Conservation (phyloP, 2,113 vertebrate species). For the Spizaetus ornatus region DNA sequence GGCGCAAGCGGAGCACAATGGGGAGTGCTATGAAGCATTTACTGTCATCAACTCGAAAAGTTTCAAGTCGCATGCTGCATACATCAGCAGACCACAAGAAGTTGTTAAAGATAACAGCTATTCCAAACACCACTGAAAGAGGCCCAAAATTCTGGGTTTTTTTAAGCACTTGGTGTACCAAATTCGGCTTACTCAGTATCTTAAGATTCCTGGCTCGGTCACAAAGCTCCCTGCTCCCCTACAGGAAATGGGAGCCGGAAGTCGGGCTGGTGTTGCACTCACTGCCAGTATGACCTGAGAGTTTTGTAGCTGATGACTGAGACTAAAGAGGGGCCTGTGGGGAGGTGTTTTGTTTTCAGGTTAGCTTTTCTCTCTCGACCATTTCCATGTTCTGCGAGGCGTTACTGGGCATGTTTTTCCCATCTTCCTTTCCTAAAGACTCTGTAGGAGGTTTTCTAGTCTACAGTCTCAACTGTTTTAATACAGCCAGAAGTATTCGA, state of each 20-base stretch:
- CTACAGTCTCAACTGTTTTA: not conserved
- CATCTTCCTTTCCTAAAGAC: not conserved
- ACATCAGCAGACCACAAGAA: not conserved
- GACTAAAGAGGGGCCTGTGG: not conserved
- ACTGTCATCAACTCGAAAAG: rapidly evolving
- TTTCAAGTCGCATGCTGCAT: rapidly evolving
- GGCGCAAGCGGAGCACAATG: rapidly evolving
- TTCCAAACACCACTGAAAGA: not conserved
- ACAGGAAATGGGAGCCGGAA: not conserved
- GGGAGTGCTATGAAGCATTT: not conserved
- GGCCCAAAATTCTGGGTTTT: not conserved
- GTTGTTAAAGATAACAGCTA: not conserved
- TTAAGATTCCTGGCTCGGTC: not conserved
- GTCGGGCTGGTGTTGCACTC: rapidly evolving
- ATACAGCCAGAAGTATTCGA: not conserved
- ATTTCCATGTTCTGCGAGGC: not conserved
- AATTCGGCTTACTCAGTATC: not conserved
- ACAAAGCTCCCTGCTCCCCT: not conserved
- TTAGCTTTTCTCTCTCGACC: not conserved
- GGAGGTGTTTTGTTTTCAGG: not conserved
- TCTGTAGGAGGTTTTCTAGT: not conserved
- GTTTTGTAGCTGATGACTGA: not conserved
- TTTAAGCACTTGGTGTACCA: rapidly evolving
- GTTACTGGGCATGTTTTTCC: not conserved
- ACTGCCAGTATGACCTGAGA: rapidly evolving